Base-by-base conservation (phyloP, 2,797 vertebrate species). In the Oryzias sinensis region DNA sequence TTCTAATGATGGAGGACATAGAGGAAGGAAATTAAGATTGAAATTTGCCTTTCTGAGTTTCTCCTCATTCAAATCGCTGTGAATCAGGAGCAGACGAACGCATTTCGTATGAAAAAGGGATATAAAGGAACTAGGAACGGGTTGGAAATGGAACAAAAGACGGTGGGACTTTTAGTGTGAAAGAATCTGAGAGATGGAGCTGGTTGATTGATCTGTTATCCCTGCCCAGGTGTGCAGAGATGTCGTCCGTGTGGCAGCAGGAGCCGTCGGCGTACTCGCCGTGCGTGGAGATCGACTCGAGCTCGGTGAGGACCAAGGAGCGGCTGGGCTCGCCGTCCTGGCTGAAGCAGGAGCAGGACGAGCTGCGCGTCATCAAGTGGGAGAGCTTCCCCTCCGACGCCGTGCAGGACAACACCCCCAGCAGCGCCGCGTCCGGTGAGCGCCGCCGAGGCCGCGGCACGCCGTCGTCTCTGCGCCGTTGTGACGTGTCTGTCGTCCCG, bases 381-480 rank as follows among this genome's bases (percentile, higher is more conserved):
- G 89, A 89, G 69, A 84, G 69, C 46, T 83, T 87, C 9, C 84
- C 80, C 2, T 72, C 68, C 0, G 88, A 90, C 9, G 80, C 61
- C 0, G 89, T 90, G 5, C 89, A 90, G 77, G 89, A 91, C 82
- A 90, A 88, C 78, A 91, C 88, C 0, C 88, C 88, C 63, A 92
- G 85, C 84, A 92, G 90, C 6, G 90, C 88, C 62, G 86, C 90
- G 79, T 86, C 90, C 2, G 84, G 90, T 92, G 50, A 49, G 73
- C 51, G 14, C 16, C n/a, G 15, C 14, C 22, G 4, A 48, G 14
- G 1, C 14, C 1, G 2, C 6, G 0, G 9, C 24, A 44, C 41
- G 62, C 48, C 43, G 14, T 9, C 7, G 2, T 9, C 5, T 3
- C n/a, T 17, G 43, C 43, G 9, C 48, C 6, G 3, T 4, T 9